phyloP scores from a whole-genome alignment of 2,797 vertebrate species.

The Acridotheres tristis region DNA sequence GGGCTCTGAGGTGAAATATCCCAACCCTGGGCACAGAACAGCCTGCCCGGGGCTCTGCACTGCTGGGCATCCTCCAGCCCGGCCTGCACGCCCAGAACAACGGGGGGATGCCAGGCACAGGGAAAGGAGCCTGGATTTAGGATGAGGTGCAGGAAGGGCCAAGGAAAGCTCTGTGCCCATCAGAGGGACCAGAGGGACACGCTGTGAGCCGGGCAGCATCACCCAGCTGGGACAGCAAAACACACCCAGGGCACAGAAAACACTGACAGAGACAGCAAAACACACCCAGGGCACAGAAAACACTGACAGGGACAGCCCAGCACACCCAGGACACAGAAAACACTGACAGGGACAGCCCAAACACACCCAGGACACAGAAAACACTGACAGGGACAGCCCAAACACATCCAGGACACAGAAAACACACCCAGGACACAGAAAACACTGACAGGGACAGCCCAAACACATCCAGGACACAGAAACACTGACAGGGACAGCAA shows the following conservation, averaged over 20 bases:
- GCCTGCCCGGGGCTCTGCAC: background rate
- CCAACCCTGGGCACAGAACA: background rate
- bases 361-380: background rate
- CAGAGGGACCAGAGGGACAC: accelerated
- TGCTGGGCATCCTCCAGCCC: too few species aligned
- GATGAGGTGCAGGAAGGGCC: accelerated
- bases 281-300: too few species aligned
- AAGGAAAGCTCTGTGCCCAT: accelerated
- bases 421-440: too few species aligned
- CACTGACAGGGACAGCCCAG: accelerated
- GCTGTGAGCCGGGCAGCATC: background rate
- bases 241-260: too few species aligned
- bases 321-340: too few species aligned
- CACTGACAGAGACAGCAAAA: too few species aligned
- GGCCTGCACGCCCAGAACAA: accelerated
- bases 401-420: too few species aligned
- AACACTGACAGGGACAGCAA: too few species aligned
- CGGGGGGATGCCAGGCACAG: accelerated
- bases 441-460: too few species aligned
- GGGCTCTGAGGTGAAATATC: background rate
- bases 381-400: accelerated
- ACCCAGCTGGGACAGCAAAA: too few species aligned
- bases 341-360: too few species aligned
- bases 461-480: too few species aligned
- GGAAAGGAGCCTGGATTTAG: accelerated